A percentile compares a stretch with the other conserved stretches of the same genome.
These are phyloP conservation scores for Oeneis ivallda DNA, from an alignment of 2,888 invertebrate genomes.

Conservation along the genomic window DNA sequence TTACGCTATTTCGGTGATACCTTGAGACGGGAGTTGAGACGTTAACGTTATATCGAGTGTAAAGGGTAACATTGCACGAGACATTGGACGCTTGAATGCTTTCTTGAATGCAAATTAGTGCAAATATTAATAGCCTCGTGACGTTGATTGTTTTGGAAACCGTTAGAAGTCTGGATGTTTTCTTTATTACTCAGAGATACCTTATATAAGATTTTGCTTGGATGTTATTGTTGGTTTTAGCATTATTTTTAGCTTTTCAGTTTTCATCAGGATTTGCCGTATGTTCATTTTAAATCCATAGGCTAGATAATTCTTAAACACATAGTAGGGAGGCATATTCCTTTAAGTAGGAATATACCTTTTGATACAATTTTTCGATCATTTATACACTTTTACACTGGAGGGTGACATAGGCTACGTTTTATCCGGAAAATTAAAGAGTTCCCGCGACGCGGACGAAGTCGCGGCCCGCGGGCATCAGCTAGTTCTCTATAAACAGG, in stretches of 20 bases:
- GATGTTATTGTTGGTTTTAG: background rate
- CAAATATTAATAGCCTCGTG: background rate
- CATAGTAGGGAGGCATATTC: too few species aligned
- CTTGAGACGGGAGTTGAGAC: conserved; percentile 16
- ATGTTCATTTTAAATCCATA: too few species aligned
- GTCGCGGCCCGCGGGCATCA: too few species aligned
- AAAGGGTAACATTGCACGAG: conserved; percentile 12
- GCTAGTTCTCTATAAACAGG: too few species aligned
- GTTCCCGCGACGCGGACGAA: too few species aligned
- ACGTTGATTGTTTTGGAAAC: background rate
- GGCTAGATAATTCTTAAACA: too few species aligned
- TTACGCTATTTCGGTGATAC: conserved; percentile 32
- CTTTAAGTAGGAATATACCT: too few species aligned
- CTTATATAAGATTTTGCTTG: background rate
- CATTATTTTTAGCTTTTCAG: too few species aligned
- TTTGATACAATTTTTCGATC: too few species aligned
- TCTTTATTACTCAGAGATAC: background rate
- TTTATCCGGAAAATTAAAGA: too few species aligned
- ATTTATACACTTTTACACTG: too few species aligned
- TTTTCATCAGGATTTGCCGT: background rate
- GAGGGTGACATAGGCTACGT: too few species aligned
- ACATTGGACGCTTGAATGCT: conserved; percentile 10
- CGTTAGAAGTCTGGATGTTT: background rate
- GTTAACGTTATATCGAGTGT: conserved; percentile 5
- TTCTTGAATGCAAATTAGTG: background rate